Percentiles rank a stretch among this genome's conserved stretches.
These are phyloP conservation scores for Leptinotarsa peninsularis DNA, from an alignment of 2,888 invertebrate genomes.

Conservation along the genomic window DNA sequence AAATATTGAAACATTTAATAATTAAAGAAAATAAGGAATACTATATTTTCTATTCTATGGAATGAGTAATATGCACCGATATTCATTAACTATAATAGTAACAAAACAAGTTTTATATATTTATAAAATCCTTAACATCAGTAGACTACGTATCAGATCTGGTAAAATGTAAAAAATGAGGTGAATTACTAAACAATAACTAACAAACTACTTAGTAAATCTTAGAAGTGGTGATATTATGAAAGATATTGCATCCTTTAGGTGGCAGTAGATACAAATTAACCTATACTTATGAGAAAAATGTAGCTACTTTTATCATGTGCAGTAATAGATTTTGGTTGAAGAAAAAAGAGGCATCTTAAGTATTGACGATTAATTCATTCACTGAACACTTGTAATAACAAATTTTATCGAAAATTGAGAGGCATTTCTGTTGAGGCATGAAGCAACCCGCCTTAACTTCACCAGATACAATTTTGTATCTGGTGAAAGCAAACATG, in stretches of 20 bases:
- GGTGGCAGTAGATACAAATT: neutral
- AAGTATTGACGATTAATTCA: no score
- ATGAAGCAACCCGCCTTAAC: no score
- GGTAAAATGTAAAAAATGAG: conserved; percentile 62
- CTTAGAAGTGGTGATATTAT: conserved; percentile 10
- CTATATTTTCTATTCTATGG: conserved; percentile 59
- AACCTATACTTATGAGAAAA: neutral
- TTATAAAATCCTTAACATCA: conserved; percentile 52
- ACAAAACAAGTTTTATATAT: conserved; percentile 47
- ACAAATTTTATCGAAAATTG: no score
- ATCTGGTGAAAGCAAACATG: no score
- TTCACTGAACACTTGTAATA: no score
- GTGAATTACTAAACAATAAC: conserved; percentile 44
- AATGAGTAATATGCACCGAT: conserved; percentile 62
- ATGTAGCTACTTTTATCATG: no score
- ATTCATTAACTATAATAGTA: conserved; percentile 46
- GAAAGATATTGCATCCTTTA: neutral
- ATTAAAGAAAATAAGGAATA: conserved; percentile 50
- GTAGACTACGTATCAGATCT: conserved; percentile 59
- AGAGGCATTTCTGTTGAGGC: no score
- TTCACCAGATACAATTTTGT: no score
- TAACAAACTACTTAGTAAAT: conserved; percentile 25
- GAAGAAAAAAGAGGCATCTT: no score
- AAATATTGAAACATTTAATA: conserved; percentile 52
- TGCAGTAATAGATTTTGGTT: no score